phyloP scores from a whole-genome alignment of 2,888 invertebrate species.

The Tuta absoluta region DNA sequence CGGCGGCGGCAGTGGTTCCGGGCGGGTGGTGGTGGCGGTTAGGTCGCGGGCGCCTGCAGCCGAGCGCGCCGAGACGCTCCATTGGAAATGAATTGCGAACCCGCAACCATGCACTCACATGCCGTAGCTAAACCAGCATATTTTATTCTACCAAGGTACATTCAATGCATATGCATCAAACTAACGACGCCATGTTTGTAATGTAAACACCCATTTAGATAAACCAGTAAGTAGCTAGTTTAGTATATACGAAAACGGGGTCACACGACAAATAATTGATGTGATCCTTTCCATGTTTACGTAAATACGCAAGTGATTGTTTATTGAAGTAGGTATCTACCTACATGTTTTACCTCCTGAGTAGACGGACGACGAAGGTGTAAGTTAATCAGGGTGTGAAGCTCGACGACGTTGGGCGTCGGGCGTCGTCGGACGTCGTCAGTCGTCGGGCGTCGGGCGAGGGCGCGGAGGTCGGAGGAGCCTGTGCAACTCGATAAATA shows the following conservation, averaged over 20 bases:
- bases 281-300: background rate
- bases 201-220: constrained; percentile 13
- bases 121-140: background rate
- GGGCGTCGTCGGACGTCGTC: background rate
- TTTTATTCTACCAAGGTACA: background rate
- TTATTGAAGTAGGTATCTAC: constrained; percentile 17
- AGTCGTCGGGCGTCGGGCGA: background rate
- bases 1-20: background rate
- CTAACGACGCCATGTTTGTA: constrained; percentile 18
- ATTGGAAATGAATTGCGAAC: constrained; percentile 5
- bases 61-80: background rate
- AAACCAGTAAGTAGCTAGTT: constrained; percentile 1
- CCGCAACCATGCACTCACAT: background rate
- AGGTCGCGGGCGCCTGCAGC: background rate
- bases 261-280: background rate
- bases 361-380: background rate
- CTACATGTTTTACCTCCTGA: background rate
- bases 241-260: background rate
- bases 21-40: background rate
- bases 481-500: background rate
- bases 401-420: background rate
- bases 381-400: background rate
- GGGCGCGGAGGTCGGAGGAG: background rate
- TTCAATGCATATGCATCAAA: constrained; percentile 2
- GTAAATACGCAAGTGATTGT: constrained; percentile 8